A percentile compares a stretch with the other conserved stretches of the same genome.
Conservation (phyloP, 2,113 vertebrate genomes). For the Tichodroma muraria region DNA sequence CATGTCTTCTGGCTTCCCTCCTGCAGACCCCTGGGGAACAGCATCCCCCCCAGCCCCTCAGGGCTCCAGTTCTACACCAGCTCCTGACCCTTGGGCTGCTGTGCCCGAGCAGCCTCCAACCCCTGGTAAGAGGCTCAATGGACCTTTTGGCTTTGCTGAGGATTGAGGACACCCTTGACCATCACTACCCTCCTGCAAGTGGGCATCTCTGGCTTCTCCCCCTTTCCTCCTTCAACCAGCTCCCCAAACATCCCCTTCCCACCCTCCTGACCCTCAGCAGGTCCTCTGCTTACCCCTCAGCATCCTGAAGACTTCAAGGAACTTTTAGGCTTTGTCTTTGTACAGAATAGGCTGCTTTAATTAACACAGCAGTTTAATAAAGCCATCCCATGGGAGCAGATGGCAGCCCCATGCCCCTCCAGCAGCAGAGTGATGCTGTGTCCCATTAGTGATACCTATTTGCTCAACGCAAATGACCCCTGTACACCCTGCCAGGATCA, state of each 20-base stretch:
- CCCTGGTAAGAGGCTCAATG: slow-evolving; percentile 50
- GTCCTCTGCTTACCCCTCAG: background rate
- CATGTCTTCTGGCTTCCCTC: slow-evolving; percentile 38
- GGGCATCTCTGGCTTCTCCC: background rate
- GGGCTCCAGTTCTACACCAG: background rate
- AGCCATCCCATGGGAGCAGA: background rate
- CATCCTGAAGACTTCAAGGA: background rate
- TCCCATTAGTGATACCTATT: background rate
- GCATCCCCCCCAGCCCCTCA: slow-evolving; percentile 36
- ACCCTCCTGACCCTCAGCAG: background rate
- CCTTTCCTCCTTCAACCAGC: background rate
- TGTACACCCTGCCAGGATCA: background rate
- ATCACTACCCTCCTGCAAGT: background rate
- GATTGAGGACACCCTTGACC: background rate
- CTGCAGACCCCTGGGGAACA: slow-evolving; percentile 62
- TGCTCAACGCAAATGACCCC: background rate
- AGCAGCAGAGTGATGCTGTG: background rate
- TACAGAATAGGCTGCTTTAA: background rate
- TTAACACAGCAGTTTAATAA: background rate
- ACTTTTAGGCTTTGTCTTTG: background rate
- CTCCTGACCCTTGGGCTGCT: slow-evolving; percentile 65
- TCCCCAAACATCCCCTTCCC: background rate
- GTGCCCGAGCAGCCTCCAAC: slow-evolving; percentile 41
- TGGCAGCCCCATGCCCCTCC: background rate
- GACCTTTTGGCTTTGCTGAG: background rate